Base-by-base conservation (phyloP, 37 sponge, comb jelly and placozoan species). In the Chondrilla cf. caribensis region DNA sequence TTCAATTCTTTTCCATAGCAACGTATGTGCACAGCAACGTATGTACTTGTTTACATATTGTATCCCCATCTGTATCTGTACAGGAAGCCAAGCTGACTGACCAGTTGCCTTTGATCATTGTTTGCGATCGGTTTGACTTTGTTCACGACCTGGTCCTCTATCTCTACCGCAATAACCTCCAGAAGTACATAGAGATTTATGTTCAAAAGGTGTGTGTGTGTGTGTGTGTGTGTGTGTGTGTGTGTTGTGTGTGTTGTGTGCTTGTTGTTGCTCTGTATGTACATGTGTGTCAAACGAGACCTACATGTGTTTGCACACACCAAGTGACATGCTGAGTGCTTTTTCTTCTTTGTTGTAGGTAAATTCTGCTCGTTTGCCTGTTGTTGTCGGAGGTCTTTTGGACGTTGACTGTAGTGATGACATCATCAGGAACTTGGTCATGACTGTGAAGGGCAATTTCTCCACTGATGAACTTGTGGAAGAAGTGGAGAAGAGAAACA, bases 161-260 rank as follows among this genome's bases (percentile, higher is more conserved):
- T 65, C 91, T 98, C 58, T 96, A 98, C 80, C 89, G 89, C 60
- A 98, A 98, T 86, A 98, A 94, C 67, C 88, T 98, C 15, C 97
- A 94, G 88, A 98, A 98, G 81, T 98, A 98, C 93, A 98, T 98
- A 40, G 99, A 98, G 86, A 98, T 98, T 47, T 98, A 98, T 70
- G 99, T 98, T 37, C 99, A 98, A 65, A 98, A 98, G 97, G 98
- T 95, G 71, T 62, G 81, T 80, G 79, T 78, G 79, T 54, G 79
- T 78, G 79, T 54, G 79, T 78, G 79, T 54, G 79, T 78, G 79
- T 78, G 58, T 54, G 58, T 78, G 79, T 78, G 58, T 54, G 79
- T 51, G 57, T 54, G 79, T 54, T n/a, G n/a, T n/a, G n/a, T n/a
- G n/a, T n/a, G n/a, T n/a, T 70, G 72, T 70, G 38, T 29, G 72